Evolutionary conservation across 2,888 invertebrate species (phyloP).

Genomic region (Trichacis sp.): DNA sequence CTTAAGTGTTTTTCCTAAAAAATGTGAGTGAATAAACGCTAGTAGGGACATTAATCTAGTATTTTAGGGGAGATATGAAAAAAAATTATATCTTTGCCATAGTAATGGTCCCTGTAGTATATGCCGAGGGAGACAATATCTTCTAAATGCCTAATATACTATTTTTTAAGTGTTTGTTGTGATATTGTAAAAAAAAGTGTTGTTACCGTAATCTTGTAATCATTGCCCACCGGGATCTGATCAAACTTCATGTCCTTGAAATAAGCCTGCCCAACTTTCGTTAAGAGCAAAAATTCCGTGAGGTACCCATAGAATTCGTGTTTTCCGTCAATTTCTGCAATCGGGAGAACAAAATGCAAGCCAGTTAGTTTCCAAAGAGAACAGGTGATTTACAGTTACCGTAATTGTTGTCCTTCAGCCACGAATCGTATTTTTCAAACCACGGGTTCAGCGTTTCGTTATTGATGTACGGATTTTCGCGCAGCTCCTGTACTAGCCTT

Average conservation of each 20-base stretch:
- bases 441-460: conserved; percentile 62
- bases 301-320: conserved; percentile 61
- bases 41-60: no score
- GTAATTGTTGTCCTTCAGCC: conserved; percentile 50
- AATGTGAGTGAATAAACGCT: no score
- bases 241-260: conserved; percentile 65
- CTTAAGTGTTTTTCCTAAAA: no score
- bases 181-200: conserved; percentile 6
- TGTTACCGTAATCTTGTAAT: conserved; percentile 64
- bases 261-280: conserved; percentile 61
- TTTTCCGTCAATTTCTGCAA: conserved; percentile 54
- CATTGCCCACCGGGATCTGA: conserved; percentile 52
- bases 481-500: conserved; percentile 52
- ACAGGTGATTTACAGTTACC: conserved; percentile 41
- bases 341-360: neutral
- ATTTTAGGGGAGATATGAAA: no score
- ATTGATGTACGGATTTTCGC: conserved; percentile 61
- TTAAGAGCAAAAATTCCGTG: conserved; percentile 62
- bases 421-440: conserved; percentile 60
- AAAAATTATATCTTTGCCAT: no score
- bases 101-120: no score
- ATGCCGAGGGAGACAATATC: no score
- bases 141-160: no score
- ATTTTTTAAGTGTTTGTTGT: conserved; percentile 2
- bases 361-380: no score